Base-by-base conservation (phyloP, 2,113 vertebrate species). In the Capricornis sumatraensis region DNA sequence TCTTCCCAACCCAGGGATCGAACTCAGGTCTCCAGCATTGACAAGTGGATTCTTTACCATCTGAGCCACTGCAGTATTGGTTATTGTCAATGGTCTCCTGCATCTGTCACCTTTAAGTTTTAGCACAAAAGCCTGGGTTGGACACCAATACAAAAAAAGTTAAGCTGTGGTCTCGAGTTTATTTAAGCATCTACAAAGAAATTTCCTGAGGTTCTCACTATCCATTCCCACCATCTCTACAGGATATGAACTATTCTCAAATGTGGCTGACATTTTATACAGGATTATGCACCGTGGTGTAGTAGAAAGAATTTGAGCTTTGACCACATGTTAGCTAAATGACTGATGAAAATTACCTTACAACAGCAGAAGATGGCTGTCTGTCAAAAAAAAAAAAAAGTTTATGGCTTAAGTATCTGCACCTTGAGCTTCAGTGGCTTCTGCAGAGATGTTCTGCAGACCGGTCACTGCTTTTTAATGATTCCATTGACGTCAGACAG, bases 401-500 rank as follows among this genome's bases (percentile, higher is more conserved):
- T 8, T 45, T 67, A 67, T 6, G 17, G 28, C 33, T 67, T 62
- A 93, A 62, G 50, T 91, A 94, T 94, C 85, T 96, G 71, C 45
- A 95, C 11, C 21, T 1, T 6, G 55, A 91, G 6, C 78, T 88
- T 43, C 28, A 67, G 0, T 30, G 6, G 13, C 33, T 86, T 96
- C 19, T 57, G 53, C 45, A 1, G 60, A 97, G 93, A 88, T 19
- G 9, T 85, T 94, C 58, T 92, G 74, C 85, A 96, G 86, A 33
- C 93, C 43, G 91, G 88, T 78, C 97, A 95, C 52, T 84, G 93
- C 78, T 97, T 97, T 97, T 92, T 93, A 97, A 97, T 92, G 93
- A 92, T 89, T 88, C 58, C 62, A 96, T 83, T 98, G 97, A 98
- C 43, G 62, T 98, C 98, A 98, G 55, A 91, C 33, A 3, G 40